These are phyloP conservation scores for Chesias legatella DNA, from an alignment of 2,888 invertebrate genomes.

Conservation along the genomic window DNA sequence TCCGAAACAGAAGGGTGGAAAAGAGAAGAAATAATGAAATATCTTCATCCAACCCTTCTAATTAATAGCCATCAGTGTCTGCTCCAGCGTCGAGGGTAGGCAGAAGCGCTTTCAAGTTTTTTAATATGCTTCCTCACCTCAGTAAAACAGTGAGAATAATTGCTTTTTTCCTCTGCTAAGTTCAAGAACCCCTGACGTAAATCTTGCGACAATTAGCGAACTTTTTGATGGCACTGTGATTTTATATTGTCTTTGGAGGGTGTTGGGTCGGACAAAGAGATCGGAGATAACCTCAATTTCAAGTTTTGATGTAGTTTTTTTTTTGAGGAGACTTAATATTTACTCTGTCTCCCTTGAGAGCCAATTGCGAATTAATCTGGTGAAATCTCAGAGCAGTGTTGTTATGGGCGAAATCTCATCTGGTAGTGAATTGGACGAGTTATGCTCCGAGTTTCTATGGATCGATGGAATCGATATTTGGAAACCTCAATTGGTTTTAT, in stretches of 20 bases:
- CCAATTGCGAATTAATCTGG: too few relatives aligned
- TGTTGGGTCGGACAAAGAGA: conserved; percentile 10
- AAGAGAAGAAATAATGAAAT: conserved; percentile 72
- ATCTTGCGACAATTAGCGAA: conserved; percentile 65
- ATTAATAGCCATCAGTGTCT: conserved; percentile 80
- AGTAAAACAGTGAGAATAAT: conserved; percentile 72
- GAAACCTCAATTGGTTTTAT: too few relatives aligned
- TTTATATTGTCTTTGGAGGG: conserved; percentile 34
- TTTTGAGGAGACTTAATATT: too few relatives aligned
- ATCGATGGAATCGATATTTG: too few relatives aligned
- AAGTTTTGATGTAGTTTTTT: too few relatives aligned
- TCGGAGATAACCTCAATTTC: conserved; percentile 7
- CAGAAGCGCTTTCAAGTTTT: conserved; percentile 75
- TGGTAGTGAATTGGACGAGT: too few relatives aligned
- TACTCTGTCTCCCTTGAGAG: too few relatives aligned
- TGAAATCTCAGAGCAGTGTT: too few relatives aligned
- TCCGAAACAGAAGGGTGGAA: conserved; percentile 34
- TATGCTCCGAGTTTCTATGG: too few relatives aligned
- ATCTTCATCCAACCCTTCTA: conserved; percentile 78
- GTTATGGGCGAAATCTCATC: too few relatives aligned
- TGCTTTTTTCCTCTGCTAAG: conserved; percentile 68
- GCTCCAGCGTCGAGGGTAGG: conserved; percentile 70
- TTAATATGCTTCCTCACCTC: conserved; percentile 79
- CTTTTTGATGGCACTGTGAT: conserved; percentile 41
- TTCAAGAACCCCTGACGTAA: conserved; percentile 41